Conservation (phyloP, 2,113 vertebrate genomes). For the Dasyurus viverrinus region DNA sequence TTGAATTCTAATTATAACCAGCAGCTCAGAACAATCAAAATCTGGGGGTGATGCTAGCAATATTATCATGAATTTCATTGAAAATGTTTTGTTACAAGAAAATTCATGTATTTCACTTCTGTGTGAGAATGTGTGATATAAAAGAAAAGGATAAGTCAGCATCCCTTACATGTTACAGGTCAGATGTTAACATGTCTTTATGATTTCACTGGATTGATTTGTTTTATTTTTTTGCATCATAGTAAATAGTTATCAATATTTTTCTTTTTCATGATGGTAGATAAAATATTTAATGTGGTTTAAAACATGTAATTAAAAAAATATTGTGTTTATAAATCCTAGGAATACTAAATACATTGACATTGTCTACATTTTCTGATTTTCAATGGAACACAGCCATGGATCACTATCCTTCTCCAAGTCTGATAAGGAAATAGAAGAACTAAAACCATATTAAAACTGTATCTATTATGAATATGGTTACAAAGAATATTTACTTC, state of each 20-base stretch:
- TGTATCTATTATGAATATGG: too few species aligned
- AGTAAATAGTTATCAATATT: not conserved
- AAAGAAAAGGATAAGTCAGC: slow-evolving; percentile 20
- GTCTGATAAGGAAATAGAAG: too few species aligned
- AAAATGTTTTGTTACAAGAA: slow-evolving; percentile 38
- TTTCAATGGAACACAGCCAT: too few species aligned
- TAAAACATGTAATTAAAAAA: too few species aligned
- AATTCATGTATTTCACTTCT: slow-evolving; percentile 33
- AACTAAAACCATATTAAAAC: too few species aligned
- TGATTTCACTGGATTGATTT: not conserved
- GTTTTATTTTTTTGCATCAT: not conserved
- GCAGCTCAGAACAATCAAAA: slow-evolving; percentile 20
- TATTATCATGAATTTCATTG: too few species aligned
- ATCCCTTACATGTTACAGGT: slow-evolving; percentile 8
- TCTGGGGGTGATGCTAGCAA: not conserved
- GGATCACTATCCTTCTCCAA: too few species aligned
- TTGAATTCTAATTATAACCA: slow-evolving; percentile 41
- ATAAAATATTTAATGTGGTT: slow-evolving; percentile 11
- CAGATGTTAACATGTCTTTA: slow-evolving; percentile 2
- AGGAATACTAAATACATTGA: too few species aligned
- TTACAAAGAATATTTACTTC: too few species aligned
- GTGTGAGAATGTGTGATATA: slow-evolving; percentile 19
- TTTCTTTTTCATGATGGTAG: not conserved
- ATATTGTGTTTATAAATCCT: too few species aligned
- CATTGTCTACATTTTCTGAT: too few species aligned